Evolutionary conservation across 1,140 invertebrate genomes (phyloP), one percentile per base, ranked within the genome.

Genomic region (Lethrus apterus): DNA sequence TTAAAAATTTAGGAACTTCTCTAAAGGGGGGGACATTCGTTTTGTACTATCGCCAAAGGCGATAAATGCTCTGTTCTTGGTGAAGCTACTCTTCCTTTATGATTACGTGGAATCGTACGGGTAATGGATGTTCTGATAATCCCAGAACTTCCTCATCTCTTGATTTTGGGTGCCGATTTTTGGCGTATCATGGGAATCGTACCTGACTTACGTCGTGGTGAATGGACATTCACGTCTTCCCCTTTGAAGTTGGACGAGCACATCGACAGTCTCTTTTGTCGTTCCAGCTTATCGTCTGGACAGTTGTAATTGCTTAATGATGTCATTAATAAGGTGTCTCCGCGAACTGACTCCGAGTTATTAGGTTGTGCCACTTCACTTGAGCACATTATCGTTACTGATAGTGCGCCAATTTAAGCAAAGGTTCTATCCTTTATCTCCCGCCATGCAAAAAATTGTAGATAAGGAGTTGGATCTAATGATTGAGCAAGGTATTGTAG

Each of bases 161-260:
- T 56, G 13, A 45, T 56, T 13, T 26, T 56, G 13, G 51, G 51
- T 4, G 21, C 36, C 15, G 54, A 56, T 44, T 56, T 56, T 50
- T 56, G 51, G 51, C 43, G 42, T 23, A 15, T 11, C 9, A 54
- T 57, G 51, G 38, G 26, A 18, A 34, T 58, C 11, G 34, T 55
- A n/a, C 53, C 48, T 8, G 50, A 56, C 29, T 19, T 56, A 13
- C 35, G 45, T 15, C 41, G 38, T 11, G 24, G 8, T 14, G 3
- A 23, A 1, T 41, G 38, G 38, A 14, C 15, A 10, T 26, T 41
- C 13, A 1, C 33, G 4, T 20, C 4, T n/a, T n/a, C n/a, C n/a
- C n/a, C n/a, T n/a, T n/a, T n/a, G n/a, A n/a, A n/a, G n/a, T n/a
- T n/a, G n/a, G n/a, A n/a, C n/a, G n/a, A n/a, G n/a, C n/a, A n/a